Evolutionary conservation across 1,140 invertebrate genomes (phyloP), one percentile per base, ranked within the genome.

Genomic region (Drosophila rhopaloa): DNA sequence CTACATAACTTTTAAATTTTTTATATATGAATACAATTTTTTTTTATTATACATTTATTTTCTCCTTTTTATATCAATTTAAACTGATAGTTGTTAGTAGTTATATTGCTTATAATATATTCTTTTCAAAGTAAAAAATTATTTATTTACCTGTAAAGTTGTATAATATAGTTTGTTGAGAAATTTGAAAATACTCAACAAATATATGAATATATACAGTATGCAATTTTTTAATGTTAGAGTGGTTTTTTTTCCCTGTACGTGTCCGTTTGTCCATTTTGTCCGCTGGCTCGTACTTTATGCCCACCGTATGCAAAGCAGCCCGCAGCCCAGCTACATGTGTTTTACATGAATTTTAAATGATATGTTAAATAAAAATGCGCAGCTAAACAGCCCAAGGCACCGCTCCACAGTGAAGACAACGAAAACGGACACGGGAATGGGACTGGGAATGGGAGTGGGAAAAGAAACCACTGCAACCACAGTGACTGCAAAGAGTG

Each of bases 291-390:
- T 71, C 66, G 79, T 73, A 88, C 79, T 88, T 88, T 89, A 88
- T 89, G 85, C 84, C 80, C 67, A 85, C 80, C 76, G 85, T 89
- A 88, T 88, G 84, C 84, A 88, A 88, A 88, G 77, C 80, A 84
- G 83, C 77, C 65, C 37, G 43, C 43, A 41, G 78, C 66, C 47
- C 72, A 81, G 74, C 78, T 85, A 90, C 86, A 90, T 90, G 86
- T 90, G 86, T 90, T 90, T 90, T 86, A 90, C 86, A 90, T 90
- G 86, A 90, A 90, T 90, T 90, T 91, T 90, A 90, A 90, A 90
- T 90, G 86, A 90, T 90, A 90, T 90, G 86, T 90, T 90, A 90
- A 81, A 90, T 86, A 86, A 88, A 90, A 90, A 90, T 90, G 85
- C 85, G 85, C 81, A 90, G 74, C 85, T 89, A 85, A 85, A 86